phyloP scores from a whole-genome alignment of 1,140 invertebrate genomes.

The Pseudomyrmex flavicornis region DNA sequence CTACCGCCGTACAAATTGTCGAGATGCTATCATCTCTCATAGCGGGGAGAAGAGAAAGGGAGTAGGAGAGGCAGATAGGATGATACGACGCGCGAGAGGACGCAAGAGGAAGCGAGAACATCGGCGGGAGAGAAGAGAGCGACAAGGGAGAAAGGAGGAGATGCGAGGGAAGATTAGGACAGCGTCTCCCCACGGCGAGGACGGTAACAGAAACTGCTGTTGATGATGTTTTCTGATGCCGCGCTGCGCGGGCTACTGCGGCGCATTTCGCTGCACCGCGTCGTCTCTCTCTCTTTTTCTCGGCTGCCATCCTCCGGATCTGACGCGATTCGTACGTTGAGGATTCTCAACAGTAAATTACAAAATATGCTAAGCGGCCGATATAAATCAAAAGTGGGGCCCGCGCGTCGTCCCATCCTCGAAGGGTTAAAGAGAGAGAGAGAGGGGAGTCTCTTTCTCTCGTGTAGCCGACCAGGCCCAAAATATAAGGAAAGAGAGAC shows the following conservation, averaged over 20 bases:
- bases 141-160: constrained; percentile 66
- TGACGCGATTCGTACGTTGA: constrained; percentile 79
- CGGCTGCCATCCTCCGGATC: constrained; percentile 38
- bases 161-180: constrained; percentile 80
- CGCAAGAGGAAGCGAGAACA: constrained; percentile 13
- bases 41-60: constrained; percentile 60
- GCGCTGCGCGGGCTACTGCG: constrained; percentile 29
- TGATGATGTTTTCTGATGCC: constrained; percentile 58
- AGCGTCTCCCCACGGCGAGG: constrained; percentile 75
- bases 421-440: constrained; percentile 2
- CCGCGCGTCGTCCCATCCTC: constrained; percentile 62
- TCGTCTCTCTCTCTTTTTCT: neutral
- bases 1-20: constrained; percentile 82
- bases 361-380: constrained; percentile 84
- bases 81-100: constrained; percentile 36
- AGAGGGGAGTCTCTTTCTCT: constrained; percentile 45
- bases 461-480: constrained; percentile 51
- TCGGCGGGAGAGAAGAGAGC: neutral
- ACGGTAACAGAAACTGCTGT: constrained; percentile 77
- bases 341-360: constrained; percentile 84
- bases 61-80: constrained; percentile 52
- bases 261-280: constrained; percentile 43
- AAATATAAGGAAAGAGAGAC: constrained; percentile 71
- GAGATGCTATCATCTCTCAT: constrained; percentile 79
- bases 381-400: constrained; percentile 84